Evolutionary conservation across 1,140 invertebrate species (phyloP), one percentile per base, ranked within the genome.

Genomic region (Drosophila ananassae): DNA sequence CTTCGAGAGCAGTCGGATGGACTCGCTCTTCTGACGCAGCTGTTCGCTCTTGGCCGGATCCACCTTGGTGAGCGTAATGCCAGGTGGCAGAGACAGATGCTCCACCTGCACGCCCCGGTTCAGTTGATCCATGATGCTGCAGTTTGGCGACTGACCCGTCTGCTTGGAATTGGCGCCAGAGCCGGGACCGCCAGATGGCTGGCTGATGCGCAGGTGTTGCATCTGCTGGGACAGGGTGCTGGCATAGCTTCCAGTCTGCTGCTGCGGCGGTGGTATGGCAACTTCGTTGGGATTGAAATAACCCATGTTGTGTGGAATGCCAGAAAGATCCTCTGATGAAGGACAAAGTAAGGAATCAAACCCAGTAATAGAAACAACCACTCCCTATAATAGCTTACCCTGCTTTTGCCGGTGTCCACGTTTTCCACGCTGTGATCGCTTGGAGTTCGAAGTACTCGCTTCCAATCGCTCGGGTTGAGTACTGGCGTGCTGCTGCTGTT

Each of bases 31-130:
- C 54, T 91, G 89, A 2, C 90, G 90, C 52, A 92, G 25, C 39
- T 83, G 75, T 34, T 90, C 87, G 41, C 87, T 91, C 21, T 90
- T 93, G 59, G 93, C 92, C 0, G 93, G 93, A 79, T 96, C 95
- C 0, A 97, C 96, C 77, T 96, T 95, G 0, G 96, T 97, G 41
- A 97, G 94, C 2, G 96, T 97, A 24, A 97, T 97, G 5, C 96
- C 96, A 6, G 96, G 96, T 2, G 96, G 96, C 62, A 97, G 91
- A 46, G 94, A 94, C 1, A 97, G 89, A 87, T 96, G 95, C 32
- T 96, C 95, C 66, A 96, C 93, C 91, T 94, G 93, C 0, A 94
- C 93, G 2, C 94, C 94, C 17, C 93, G 92, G 63, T 93, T 93
- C 7, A 94, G 90, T 39, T 94, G 94, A 60, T 94, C 93, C 94